These are phyloP conservation scores for Molossus alvarezi DNA, from an alignment of 2,797 vertebrate species.

Conservation along the genomic window DNA sequence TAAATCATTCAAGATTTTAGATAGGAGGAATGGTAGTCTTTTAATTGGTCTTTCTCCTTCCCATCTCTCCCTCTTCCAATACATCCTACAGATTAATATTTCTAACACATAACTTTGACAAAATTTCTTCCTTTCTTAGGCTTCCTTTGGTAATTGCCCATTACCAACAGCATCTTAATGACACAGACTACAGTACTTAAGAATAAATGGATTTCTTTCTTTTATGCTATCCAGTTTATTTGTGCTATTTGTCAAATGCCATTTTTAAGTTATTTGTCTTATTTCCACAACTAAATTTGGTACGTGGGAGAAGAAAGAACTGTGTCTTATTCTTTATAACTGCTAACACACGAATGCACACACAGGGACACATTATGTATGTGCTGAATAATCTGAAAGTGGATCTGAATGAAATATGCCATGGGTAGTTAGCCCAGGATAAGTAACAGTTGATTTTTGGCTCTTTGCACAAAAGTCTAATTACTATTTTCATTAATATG, in stretches of 20 bases:
- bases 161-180: constrained; percentile 44
- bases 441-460: constrained; percentile 57
- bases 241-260: constrained; percentile 48
- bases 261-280: constrained; percentile 59
- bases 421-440: not conserved
- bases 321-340: constrained; percentile 4
- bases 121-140: constrained; percentile 50
- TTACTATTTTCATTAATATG: constrained; percentile 60
- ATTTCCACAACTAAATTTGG: constrained; percentile 45
- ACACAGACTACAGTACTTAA: constrained; percentile 37
- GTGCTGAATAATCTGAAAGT: constrained; percentile 29
- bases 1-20: constrained; percentile 7
- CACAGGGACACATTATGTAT: not conserved
- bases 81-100: constrained; percentile 60
- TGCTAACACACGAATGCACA: not conserved
- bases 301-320: not conserved
- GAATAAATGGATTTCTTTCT: constrained; percentile 57
- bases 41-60: constrained; percentile 31
- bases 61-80: not conserved
- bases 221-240: constrained; percentile 35
- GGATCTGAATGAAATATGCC: constrained; percentile 50
- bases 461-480: constrained; percentile 40
- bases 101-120: constrained; percentile 12
- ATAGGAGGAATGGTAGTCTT: constrained; percentile 34
- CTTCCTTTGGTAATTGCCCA: constrained; percentile 38